These are phyloP conservation scores for Channallabes apus DNA, from an alignment of 2,797 vertebrate genomes.

Conservation along the genomic window DNA sequence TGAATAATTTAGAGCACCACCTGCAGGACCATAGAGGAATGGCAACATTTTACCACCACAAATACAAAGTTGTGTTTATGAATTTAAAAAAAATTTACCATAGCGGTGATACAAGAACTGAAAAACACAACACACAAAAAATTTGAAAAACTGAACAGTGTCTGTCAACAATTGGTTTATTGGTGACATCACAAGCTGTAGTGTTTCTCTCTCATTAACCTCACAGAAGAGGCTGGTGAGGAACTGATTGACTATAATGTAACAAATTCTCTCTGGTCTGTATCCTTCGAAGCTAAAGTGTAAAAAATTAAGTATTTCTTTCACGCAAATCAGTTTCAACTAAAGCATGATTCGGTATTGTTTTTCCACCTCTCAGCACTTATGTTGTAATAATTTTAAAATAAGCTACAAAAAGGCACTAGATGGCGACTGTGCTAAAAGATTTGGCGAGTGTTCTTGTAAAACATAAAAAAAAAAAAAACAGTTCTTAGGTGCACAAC, in stretches of 20 bases:
- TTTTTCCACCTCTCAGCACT: too few species aligned
- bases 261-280: neutral
- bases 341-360: neutral
- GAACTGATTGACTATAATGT: neutral
- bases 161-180: neutral
- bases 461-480: neutral
- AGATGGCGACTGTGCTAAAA: neutral
- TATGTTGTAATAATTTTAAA: neutral
- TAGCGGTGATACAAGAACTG: too few species aligned
- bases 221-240: neutral
- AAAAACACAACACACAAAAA: too few species aligned
- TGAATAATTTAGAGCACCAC: too few species aligned
- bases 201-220: neutral
- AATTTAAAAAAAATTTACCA: too few species aligned
- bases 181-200: neutral
- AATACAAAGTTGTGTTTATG: too few species aligned
- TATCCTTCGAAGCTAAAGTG: neutral
- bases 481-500: neutral
- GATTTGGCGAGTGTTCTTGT: neutral
- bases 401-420: neutral
- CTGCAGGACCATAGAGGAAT: too few species aligned
- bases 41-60: too few species aligned
- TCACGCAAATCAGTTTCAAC: neutral
- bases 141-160: neutral
- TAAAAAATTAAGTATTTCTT: neutral